phyloP scores from a whole-genome alignment of 2,888 invertebrate species.

The Troides oblongomaculatus region DNA sequence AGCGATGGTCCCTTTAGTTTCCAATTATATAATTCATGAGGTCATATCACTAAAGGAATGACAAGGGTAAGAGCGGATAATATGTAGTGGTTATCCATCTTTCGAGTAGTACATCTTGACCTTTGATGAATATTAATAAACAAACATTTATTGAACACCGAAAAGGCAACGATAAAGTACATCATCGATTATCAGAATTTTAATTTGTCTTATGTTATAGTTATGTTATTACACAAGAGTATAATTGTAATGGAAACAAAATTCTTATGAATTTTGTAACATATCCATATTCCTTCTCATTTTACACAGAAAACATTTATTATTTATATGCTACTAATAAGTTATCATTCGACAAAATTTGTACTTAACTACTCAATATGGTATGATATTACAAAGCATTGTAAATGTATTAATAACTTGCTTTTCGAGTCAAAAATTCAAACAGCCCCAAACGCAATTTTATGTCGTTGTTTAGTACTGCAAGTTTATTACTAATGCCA shows the following conservation, averaged over 20 bases:
- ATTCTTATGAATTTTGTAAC: not conserved
- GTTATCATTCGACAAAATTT: no score
- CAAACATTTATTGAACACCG: no score
- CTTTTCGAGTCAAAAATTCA: not conserved
- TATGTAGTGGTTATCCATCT: not conserved
- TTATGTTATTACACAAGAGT: not conserved
- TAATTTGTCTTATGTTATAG: not conserved
- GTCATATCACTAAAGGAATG: slow-evolving; percentile 18
- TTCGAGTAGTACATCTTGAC: not conserved
- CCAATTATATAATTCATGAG: slow-evolving; percentile 23
- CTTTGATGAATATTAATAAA: not conserved
- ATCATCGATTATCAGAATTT: not conserved
- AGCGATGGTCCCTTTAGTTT: slow-evolving; percentile 13
- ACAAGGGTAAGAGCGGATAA: slow-evolving; percentile 17
- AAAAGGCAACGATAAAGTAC: not conserved
- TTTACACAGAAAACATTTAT: no score
- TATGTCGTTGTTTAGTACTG: not conserved
- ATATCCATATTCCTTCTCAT: no score
- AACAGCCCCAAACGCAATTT: not conserved
- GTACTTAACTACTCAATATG: no score
- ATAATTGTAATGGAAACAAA: not conserved
- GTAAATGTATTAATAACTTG: no score
- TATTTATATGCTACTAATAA: no score
- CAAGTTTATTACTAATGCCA: slow-evolving; percentile 1
- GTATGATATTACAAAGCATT: no score